Conservation (phyloP, 2,113 vertebrate genomes). For the Myiopsitta monachus region DNA sequence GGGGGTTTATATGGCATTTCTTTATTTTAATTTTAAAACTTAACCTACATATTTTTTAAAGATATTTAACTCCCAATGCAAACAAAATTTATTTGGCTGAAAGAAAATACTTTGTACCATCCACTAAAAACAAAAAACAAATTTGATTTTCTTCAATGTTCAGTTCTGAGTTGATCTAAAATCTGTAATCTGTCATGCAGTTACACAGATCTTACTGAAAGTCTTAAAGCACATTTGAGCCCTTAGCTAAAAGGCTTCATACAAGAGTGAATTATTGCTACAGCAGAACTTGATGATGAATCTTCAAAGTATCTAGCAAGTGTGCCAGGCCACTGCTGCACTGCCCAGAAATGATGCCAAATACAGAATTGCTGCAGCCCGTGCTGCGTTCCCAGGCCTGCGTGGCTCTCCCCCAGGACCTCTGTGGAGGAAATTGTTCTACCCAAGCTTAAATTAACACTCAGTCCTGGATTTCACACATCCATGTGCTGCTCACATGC, state of each 20-base stretch:
- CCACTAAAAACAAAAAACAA: background rate
- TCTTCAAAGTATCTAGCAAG: background rate
- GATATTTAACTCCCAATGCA: background rate
- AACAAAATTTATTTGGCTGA: background rate
- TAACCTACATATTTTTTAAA: background rate
- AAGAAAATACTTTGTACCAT: background rate
- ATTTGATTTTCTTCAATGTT: background rate
- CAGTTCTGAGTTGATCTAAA: background rate
- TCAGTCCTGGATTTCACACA: background rate
- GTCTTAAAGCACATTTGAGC: background rate
- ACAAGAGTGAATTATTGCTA: background rate
- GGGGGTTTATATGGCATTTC: background rate
- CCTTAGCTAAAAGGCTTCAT: background rate
- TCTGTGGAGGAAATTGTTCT: background rate
- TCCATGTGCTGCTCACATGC: background rate
- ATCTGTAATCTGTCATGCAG: background rate
- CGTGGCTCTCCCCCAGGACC: background rate
- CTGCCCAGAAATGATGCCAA: slow-evolving; percentile 37
- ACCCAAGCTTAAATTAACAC: background rate
- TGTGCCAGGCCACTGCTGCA: background rate
- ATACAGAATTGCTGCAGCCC: background rate
- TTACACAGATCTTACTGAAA: background rate
- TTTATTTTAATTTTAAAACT: background rate
- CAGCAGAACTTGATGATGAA: slow-evolving; percentile 37
- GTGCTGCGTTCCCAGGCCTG: background rate